Base-by-base conservation (phyloP, 2,797 vertebrate species). In the Octomys mimax region DNA sequence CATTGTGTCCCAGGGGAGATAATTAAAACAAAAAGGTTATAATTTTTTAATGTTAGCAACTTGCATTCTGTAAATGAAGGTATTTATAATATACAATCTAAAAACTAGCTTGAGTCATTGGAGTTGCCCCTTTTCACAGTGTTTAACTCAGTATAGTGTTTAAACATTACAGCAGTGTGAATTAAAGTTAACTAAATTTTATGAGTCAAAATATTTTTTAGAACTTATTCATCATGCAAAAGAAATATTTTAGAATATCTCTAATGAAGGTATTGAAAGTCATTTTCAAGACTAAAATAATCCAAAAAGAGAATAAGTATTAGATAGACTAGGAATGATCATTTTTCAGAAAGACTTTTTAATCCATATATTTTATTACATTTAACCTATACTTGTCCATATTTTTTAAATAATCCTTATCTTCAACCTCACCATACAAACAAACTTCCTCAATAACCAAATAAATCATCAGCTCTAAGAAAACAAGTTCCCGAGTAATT, bases 21-120 rank as follows among this genome's bases (percentile, higher is more conserved):
- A 89, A 98, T 97, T 97, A 97, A 97, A 96, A 96, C 89, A 98
- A 96, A 96, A 91, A 94, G 46, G 90, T 92, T 87, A 78, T 85
- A 97, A 91, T 96, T 95, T 93, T 97, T 93, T 92, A 95, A 82
- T 92, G 89, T 96, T 86, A 95, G 85, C 93, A 95, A 71, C 39
- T 71, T 70, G 0, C 54, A 49, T 62, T 91, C 87, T 93, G 95
- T 95, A 96, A 95, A 96, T 97, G 94, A 73, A 94, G 90, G 95
- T 71, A 91, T 77, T 97, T 80, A 89, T 4, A 92, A 33, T 97
- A 49, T 80, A 97, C 94, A 95, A 93, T 62, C 79, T 96, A 90
- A 92, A 94, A 71, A 61, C 88, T 83, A 84, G 31, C 86, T 79
- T 78, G 14, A 95, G 31, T 49, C 46, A 78, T 19, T 95, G 42